Base-by-base conservation (phyloP, 2,113 vertebrate species). In the Murina feae region DNA sequence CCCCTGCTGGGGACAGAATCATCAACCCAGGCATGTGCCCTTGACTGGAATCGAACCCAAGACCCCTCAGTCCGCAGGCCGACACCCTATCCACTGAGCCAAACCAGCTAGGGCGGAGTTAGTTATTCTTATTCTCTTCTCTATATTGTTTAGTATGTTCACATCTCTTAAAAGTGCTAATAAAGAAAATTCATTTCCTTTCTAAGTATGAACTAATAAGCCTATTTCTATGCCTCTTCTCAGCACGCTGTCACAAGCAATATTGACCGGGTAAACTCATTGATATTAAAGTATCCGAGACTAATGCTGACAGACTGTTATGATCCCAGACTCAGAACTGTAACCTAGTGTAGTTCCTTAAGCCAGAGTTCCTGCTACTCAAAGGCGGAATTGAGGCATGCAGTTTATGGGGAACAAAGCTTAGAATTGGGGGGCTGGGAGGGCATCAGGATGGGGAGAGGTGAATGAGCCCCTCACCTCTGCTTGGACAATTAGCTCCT, bases 221-320 rank as follows among this genome's bases (percentile, higher is more conserved):
- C 8, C 7, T 74, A 21, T 76, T 37, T 28, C 32, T 28, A 79
- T 51, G 60, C 2, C 21, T 72, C 85, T 90, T 37, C 18, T 95
- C 23, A 72, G 53, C 23, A 51, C 6, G 78, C 6, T 9, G 21
- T 92, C 37, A 14, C 58, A 66, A 51, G 37, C 1, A 23, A n/a
- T 74, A 79, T 30, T 81, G 68, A 89, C 71, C 74, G n/a, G 75
- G 47, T 74, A 74, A 66, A 55, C 3, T 35, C 86, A 63, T 51
- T 39, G 93, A 49, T 44, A 39, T 28, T 25, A 55, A 44, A 37
- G 17, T 30, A 85, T 37, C 53, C n/a, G 55, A 81, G 65, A 84
- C 9, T 10, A 20, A 69, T 30, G 37, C 18, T 30, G 35, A 58
- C 23, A 42, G 25, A 49, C 4, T 13, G 39, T 14, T 88, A 72